Percentiles rank a stretch among this genome's conserved stretches.
phyloP scores from a whole-genome alignment of 2,113 vertebrate genomes.

The Passer montanus region DNA sequence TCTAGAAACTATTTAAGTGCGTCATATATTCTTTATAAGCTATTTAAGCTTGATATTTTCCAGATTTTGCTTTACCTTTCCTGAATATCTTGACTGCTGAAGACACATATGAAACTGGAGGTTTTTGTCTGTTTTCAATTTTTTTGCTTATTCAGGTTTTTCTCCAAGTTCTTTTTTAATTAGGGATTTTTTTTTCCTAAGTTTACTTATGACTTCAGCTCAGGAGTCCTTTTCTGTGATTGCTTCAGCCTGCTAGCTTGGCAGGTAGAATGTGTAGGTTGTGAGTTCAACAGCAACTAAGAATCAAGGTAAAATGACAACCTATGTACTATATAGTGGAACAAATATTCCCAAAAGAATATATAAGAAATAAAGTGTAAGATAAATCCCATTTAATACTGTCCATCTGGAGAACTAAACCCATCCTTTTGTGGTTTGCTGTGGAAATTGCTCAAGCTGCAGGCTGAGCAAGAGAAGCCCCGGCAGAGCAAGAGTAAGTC shows the following conservation, averaged over 20 bases:
- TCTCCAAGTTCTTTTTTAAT: not conserved
- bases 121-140: not conserved
- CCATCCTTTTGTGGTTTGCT: not conserved
- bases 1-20: not conserved
- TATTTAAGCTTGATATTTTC: not conserved
- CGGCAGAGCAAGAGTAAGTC: not conserved
- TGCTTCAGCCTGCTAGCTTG: not conserved
- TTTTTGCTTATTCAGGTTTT: not conserved
- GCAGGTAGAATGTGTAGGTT: fast-evolving
- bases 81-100: not conserved
- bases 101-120: not conserved
- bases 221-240: not conserved
- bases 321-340: not conserved
- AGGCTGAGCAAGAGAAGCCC: not conserved
- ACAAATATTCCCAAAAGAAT: not conserved
- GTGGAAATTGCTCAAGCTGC: not conserved
- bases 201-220: not conserved
- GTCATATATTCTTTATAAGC: not conserved
- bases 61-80: not conserved
- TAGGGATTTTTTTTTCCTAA: not conserved
- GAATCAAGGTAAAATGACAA: not conserved
- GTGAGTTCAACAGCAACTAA: not conserved
- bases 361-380: not conserved
- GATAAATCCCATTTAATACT: not conserved
- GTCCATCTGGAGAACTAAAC: not conserved